Conservation (phyloP, 2,888 invertebrate genomes). For the Germaria angustata region DNA sequence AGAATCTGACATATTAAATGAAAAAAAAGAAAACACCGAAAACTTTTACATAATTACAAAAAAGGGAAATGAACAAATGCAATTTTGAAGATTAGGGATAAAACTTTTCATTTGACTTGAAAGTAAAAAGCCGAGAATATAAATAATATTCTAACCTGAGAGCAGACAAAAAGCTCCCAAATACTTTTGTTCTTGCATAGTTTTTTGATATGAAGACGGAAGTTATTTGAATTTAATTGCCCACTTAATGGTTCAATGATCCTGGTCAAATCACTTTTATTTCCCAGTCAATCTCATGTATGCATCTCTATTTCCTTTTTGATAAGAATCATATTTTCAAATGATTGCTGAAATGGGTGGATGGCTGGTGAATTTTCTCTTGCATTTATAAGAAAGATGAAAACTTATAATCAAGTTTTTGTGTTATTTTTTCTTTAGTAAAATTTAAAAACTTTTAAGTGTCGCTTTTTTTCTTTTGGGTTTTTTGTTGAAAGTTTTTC, state of each 20-base stretch:
- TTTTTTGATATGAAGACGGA: slow-evolving; percentile 67
- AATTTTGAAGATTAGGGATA: slow-evolving; percentile 6
- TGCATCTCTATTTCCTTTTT: slow-evolving; percentile 21
- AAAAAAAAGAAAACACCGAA: slow-evolving; percentile 4
- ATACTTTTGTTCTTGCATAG: background rate
- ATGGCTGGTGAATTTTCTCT: background rate
- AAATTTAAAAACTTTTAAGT: slow-evolving; percentile 64
- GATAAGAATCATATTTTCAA: slow-evolving; percentile 37
- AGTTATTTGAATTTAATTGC: slow-evolving; percentile 79
- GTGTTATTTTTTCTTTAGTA: slow-evolving; percentile 23
- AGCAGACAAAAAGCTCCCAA: background rate
- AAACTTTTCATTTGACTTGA: slow-evolving; percentile 11
- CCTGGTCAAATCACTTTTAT: slow-evolving; percentile 69
- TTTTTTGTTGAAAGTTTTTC: slow-evolving; percentile 52
- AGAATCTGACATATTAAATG: background rate
- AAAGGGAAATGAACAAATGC: slow-evolving; percentile 24
- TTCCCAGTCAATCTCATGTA: slow-evolving; percentile 36
- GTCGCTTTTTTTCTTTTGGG: slow-evolving; percentile 17
- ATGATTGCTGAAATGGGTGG: background rate
- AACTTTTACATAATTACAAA: slow-evolving; percentile 7
- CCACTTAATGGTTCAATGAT: slow-evolving; percentile 78
- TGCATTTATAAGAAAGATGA: slow-evolving; percentile 16
- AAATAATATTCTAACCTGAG: slow-evolving; percentile 21
- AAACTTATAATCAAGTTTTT: slow-evolving; percentile 55
- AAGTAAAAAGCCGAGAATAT: background rate